Base-by-base conservation (phyloP, 1,140 invertebrate genomes). In the Lethrus apterus region DNA sequence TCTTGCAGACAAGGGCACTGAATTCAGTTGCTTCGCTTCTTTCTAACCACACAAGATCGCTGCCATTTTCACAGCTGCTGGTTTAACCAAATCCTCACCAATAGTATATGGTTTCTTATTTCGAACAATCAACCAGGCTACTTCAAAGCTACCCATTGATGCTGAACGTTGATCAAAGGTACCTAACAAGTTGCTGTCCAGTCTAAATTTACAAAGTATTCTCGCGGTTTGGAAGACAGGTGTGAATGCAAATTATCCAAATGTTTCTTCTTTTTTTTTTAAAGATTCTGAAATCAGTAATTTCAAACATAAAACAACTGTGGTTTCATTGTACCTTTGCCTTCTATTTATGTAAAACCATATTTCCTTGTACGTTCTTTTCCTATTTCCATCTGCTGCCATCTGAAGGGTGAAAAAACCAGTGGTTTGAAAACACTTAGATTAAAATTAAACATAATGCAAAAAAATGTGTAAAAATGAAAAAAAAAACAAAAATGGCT, bases 221-320 rank as follows among this genome's bases (percentile, higher is more conserved):
- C 48, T 46, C 44, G 48, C 48, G 34, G 48, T 50, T 50, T 50
- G 48, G 43, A 50, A 50, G 44, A 33, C 44, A 45, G 44, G 44
- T 45, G 44, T 45, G 44, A 45, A 45, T 45, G 44, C 35, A 38
- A 35, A 54, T 50, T 50, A 54, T 46, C 42, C 41, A 48, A 54
- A 42, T 54, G 44, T 50, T 50, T 52, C 48, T 54, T 48, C 52
- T 51, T 45, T 44, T 54, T 48, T 54, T 54, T 54, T 54, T 35
- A 54, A 54, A 51, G 44, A 51, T 54, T 54, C 52, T 53, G 51
- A 50, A 49, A 43, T 50, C 51, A 53, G 48, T 51, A 51, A 45
- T 30, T 51, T 51, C 45, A 52, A 48, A 54, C 50, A 54, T 51
- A 54, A 48, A 54, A n/a, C n/a, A n/a, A n/a, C n/a, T n/a, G n/a